These are phyloP conservation scores for Leucophora obtusa DNA, from an alignment of 2,888 invertebrate genomes.

Conservation along the genomic window DNA sequence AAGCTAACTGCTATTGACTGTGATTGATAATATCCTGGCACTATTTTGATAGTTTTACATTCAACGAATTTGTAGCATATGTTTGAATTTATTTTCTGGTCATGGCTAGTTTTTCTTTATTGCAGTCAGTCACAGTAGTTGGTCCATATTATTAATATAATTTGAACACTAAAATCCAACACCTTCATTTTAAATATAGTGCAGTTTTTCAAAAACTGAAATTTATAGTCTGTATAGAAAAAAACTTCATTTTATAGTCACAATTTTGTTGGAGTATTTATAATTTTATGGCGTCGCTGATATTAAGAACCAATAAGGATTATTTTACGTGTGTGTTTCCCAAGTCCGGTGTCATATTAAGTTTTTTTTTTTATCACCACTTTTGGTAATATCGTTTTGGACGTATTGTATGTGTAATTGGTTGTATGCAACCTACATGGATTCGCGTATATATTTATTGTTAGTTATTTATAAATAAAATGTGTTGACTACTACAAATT, in stretches of 20 bases:
- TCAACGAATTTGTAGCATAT: not conserved
- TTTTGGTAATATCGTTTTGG: not conserved
- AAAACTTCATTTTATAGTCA: constrained; percentile 3
- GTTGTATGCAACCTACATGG: not conserved
- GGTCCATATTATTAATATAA: constrained; percentile 19
- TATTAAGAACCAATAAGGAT: constrained; percentile 5
- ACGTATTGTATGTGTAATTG: constrained; percentile 3
- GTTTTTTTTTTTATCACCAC: not conserved
- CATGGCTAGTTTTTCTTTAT: too few species aligned
- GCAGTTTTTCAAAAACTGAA: too few species aligned
- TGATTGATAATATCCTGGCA: constrained; percentile 19
- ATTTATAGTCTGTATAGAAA: not conserved
- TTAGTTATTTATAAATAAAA: constrained; percentile 3
- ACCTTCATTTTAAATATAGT: not conserved
- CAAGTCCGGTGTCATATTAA: constrained; percentile 19
- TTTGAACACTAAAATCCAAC: constrained; percentile 6
- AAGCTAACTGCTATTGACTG: not conserved
- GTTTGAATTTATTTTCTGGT: not conserved
- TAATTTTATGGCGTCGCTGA: not conserved
- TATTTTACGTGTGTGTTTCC: not conserved
- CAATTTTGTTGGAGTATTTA: not conserved
- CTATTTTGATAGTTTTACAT: constrained; percentile 6
- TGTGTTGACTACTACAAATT: constrained; percentile 34
- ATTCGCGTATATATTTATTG: not conserved
- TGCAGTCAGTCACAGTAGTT: constrained; percentile 13